Base-by-base conservation (phyloP, 2,113 vertebrate genomes). In the Gymnogyps californianus region DNA sequence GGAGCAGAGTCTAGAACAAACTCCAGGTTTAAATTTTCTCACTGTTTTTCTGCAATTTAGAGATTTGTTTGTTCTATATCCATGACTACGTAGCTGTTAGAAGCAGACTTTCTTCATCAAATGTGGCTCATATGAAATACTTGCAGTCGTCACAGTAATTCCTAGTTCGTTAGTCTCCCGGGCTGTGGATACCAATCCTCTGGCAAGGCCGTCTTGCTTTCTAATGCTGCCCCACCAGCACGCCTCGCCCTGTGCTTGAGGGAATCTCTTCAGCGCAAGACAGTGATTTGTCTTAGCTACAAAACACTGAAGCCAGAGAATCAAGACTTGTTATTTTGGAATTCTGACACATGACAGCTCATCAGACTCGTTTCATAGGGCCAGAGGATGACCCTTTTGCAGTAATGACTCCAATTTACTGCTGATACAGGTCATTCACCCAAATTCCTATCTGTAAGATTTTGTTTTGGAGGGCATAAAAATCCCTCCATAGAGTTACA, bases 21-120 rank as follows among this genome's bases (percentile, higher is more conserved):
- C 46, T 83, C 49, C 85, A 93, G 90, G 46, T 88, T 85, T 88
- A 58, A 61, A 36, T 90, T 74, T 93, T 86, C 46, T 89, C 40
- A 12, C 67, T 92, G 54, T 83, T 93, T 91, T 94, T 34, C 36
- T 92, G 59, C 19, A 42, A 17, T 66, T 70, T 34, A 86, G 64
- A 44, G 61, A 81, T 94, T 80, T 97, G 89, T 93, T 89, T 94
- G 82, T 90, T 95, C 66, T 88, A 80, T 92, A 88, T 91, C 93
- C 78, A 86, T 95, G 95, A 58, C 90, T 83, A 93, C 78, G 0
- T 66, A 55, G 78, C 87, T 67, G n/a, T 42, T 83, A 80, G 54
- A 32, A 91, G 67, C 72, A 87, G 79, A 42, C 59, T 55, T 91
- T 76, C 69, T 38, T 74, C 62, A 49, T 74, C 87, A 79, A 5